Evolutionary conservation across 2,888 invertebrate genomes (phyloP).

Genomic region (Desoria tigrina): DNA sequence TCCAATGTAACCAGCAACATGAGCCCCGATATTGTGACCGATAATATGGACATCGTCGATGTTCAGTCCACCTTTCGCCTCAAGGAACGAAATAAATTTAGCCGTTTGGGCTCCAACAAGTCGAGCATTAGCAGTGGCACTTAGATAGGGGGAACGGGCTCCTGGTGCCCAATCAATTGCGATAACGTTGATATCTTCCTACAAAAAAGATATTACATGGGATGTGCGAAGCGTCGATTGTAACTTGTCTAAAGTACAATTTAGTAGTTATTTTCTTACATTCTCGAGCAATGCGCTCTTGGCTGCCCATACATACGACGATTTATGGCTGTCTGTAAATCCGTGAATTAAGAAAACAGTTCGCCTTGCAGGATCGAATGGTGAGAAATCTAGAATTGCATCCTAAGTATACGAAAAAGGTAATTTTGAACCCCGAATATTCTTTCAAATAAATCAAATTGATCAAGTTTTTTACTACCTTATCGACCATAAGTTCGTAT

Average conservation of each 20-base stretch:
- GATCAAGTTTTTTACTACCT: too few species aligned
- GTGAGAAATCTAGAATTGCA: constrained; percentile 61
- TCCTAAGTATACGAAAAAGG: constrained; percentile 24
- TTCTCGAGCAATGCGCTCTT: constrained; percentile 63
- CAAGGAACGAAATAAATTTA: constrained; percentile 46
- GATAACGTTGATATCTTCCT: constrained; percentile 67
- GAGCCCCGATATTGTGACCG: constrained; percentile 54
- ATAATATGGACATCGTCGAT: constrained; percentile 48
- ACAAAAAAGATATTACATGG: constrained; percentile 12
- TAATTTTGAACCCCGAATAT: background rate
- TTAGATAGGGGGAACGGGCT: constrained; percentile 64
- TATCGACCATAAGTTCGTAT: constrained; percentile 48
- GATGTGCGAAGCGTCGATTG: too few species aligned
- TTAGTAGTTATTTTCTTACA: constrained; percentile 57
- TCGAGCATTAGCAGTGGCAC: constrained; percentile 63
- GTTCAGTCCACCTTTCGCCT: constrained; percentile 41
- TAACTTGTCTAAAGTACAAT: too few species aligned
- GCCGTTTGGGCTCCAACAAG: constrained; percentile 63
- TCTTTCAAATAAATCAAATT: too few species aligned
- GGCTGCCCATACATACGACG: constrained; percentile 65
- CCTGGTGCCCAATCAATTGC: constrained; percentile 68
- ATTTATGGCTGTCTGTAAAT: constrained; percentile 65
- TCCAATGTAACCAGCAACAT: constrained; percentile 53
- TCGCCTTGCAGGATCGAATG: constrained; percentile 61
- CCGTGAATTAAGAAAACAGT: constrained; percentile 68